Percentiles rank a stretch among this genome's conserved stretches.
Conservation (phyloP, 2,113 vertebrate species). For the Tupaia chinensis region DNA sequence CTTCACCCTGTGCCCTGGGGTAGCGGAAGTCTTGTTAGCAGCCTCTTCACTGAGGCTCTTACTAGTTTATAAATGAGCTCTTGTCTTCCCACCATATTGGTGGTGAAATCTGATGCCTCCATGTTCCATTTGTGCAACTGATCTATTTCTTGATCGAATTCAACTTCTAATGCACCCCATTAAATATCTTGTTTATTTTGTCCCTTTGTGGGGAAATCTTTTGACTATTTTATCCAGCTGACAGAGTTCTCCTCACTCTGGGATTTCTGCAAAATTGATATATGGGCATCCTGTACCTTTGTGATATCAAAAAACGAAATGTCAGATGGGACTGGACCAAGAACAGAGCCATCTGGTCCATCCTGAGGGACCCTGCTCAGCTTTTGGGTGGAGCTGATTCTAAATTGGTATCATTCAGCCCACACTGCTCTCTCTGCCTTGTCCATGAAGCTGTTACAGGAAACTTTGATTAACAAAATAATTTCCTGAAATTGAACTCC, state of each 20-base stretch:
- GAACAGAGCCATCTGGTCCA: not conserved
- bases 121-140: not conserved
- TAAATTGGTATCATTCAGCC: not conserved
- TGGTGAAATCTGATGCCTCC: not conserved
- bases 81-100: not conserved
- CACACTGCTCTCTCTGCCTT: not conserved
- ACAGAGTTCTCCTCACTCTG: not conserved
- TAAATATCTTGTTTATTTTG: slow-evolving; percentile 45
- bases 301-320: not conserved
- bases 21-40: not conserved
- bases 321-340: not conserved
- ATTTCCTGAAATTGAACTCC: slow-evolving; percentile 26
- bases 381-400: not conserved
- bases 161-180: not conserved
- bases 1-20: not conserved
- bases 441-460: not conserved
- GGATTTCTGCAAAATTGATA: not conserved
- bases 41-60: not conserved
- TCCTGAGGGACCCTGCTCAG: not conserved
- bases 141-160: slow-evolving; percentile 4
- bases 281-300: not conserved
- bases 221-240: not conserved
- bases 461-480: not conserved
- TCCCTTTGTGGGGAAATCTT: not conserved
- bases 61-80: not conserved